Evolutionary conservation across 2,888 invertebrate genomes (phyloP).

Genomic region (Epinotia brunnichana): DNA sequence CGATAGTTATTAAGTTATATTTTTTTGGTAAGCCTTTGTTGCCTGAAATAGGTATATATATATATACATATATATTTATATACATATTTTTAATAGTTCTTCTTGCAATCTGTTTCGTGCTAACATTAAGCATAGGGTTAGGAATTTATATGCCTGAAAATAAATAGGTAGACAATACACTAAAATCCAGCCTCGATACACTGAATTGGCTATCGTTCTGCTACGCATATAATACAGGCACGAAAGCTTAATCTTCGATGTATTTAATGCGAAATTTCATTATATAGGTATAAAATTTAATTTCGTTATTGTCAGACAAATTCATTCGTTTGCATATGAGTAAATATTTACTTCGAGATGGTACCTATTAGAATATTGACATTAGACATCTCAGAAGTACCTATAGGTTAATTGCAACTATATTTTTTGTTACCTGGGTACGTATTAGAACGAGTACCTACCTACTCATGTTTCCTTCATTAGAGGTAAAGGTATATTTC

Average conservation of each 20-base stretch:
- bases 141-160: too few relatives aligned
- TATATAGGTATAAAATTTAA: neutral
- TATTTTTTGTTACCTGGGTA: neutral
- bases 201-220: neutral
- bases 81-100: too few relatives aligned
- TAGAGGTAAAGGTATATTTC: neutral
- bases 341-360: neutral
- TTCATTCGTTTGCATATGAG: neutral
- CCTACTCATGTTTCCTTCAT: neutral
- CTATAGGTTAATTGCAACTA: neutral
- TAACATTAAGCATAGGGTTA: too few relatives aligned
- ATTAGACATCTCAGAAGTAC: neutral
- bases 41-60: too few relatives aligned
- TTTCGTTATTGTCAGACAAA: neutral
- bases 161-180: too few relatives aligned
- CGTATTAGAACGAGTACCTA: neutral
- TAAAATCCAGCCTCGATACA: neutral
- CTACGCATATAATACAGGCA: neutral
- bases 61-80: too few relatives aligned
- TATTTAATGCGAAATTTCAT: neutral
- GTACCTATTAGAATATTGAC: neutral
- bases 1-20: too few relatives aligned
- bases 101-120: too few relatives aligned
- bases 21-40: too few relatives aligned
- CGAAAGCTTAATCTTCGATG: neutral